Base-by-base conservation (phyloP, 2,113 vertebrate genomes). In the Aleadryas rufinucha region DNA sequence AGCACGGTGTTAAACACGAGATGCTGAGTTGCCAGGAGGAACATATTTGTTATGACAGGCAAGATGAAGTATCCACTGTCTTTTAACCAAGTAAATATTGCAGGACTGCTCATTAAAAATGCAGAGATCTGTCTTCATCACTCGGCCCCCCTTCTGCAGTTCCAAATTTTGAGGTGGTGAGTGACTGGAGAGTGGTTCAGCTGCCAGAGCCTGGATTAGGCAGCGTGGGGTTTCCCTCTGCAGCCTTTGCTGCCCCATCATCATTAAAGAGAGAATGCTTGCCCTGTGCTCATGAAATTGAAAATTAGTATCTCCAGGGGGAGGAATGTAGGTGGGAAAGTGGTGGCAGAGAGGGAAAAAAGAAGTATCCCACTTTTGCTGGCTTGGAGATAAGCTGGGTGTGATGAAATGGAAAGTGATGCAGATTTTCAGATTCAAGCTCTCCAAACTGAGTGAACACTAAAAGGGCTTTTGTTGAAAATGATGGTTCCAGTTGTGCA, bases 21-120 rank as follows among this genome's bases (percentile, higher is more conserved):
- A 7, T 2, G 15, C 61, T 81, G 85, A 71, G 37, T 75, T 94
- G 76, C 85, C 76, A 94, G 81, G 44, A 81, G 68, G 60, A 96
- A 84, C 76, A 61, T 92, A 95, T 95, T 94, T 95, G 64, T 95
- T 96, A 90, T 95, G 95, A 94, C 90, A 96, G 49, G 45, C 41
- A 89, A 93, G 83, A 94, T 87, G 64, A 95, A 96, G 45, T 71
- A 94, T 30, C 78, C 76, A 64, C 41, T 89, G 64, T 30, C 88
- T 84, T 95, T 94, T 86, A 60, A 92, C 52, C 47, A 81, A 84
- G 52, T 68, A 93, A 96, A 94, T 84, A 75, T 52, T 90, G 83
- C 89, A 92, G 95, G 83, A 33, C 52, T 93, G 45, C 69, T 95
- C 61, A 52, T 94, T 93, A 93, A 81, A 84, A 92, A 81, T 61